Evolutionary conservation across 2,888 invertebrate genomes (phyloP).

Genomic region (Athripsodes cinereus): DNA sequence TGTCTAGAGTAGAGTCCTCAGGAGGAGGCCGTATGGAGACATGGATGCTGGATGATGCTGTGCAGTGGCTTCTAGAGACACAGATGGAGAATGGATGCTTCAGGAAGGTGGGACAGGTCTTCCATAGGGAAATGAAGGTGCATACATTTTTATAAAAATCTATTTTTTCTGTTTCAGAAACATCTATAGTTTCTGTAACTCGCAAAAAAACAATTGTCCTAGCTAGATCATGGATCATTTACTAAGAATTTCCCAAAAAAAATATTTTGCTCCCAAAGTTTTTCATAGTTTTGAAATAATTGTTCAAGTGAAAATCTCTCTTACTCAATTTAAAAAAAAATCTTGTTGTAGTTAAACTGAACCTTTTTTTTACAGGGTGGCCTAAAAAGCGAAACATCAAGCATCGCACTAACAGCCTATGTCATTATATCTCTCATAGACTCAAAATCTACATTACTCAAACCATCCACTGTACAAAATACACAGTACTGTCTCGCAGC

Average conservation of each 20-base stretch:
- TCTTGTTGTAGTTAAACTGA: too few relatives aligned
- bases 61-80: constrained; percentile 56
- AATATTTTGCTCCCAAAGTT: too few relatives aligned
- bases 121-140: constrained; percentile 56
- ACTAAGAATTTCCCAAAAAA: too few relatives aligned
- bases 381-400: constrained; percentile 47
- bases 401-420: constrained; percentile 63
- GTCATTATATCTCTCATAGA: constrained; percentile 61
- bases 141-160: too few relatives aligned
- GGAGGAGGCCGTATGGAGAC: constrained; percentile 50
- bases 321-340: too few relatives aligned
- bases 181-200: too few relatives aligned
- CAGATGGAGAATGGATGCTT: constrained; percentile 77
- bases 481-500: constrained; percentile 56
- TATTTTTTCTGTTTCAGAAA: too few relatives aligned
- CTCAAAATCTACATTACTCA: constrained; percentile 45
- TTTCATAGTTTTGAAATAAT: too few relatives aligned
- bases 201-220: too few relatives aligned
- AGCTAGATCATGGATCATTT: too few relatives aligned
- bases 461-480: constrained; percentile 45
- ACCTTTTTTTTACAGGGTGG: constrained; percentile 42
- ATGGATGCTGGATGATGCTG: constrained; percentile 42
- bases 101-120: constrained; percentile 60
- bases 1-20: constrained; percentile 31
- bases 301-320: too few relatives aligned